A percentile compares a stretch with the other conserved stretches of the same genome.
These are phyloP conservation scores for Aporophyla lueneburgensis DNA, from an alignment of 2,888 invertebrate species.

Conservation along the genomic window DNA sequence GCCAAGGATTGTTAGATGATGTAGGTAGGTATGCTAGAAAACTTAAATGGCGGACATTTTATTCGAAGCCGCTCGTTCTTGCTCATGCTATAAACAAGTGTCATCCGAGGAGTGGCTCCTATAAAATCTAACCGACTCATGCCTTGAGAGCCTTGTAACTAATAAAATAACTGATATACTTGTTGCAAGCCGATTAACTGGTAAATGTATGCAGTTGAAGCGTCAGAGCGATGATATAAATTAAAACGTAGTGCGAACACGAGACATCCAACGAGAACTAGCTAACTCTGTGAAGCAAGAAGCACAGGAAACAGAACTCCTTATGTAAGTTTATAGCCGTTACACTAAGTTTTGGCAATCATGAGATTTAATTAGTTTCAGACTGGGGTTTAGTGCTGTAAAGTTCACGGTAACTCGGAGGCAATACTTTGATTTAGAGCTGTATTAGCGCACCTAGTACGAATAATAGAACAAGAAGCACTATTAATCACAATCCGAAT, in stretches of 20 bases:
- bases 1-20: neutral
- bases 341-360: neutral
- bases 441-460: no score
- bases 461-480: no score
- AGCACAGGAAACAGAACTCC: slow-evolving; percentile 70
- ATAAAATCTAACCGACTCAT: neutral
- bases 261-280: slow-evolving; percentile 67
- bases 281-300: slow-evolving; percentile 70
- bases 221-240: slow-evolving; percentile 76
- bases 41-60: neutral
- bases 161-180: neutral
- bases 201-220: slow-evolving; percentile 80
- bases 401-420: no score
- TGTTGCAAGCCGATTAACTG: slow-evolving; percentile 78
- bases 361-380: slow-evolving; percentile 8
- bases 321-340: slow-evolving; percentile 65
- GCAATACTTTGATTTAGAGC: no score
- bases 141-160: neutral
- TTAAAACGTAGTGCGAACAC: slow-evolving; percentile 69
- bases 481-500: no score
- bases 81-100: no score
- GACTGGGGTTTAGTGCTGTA: neutral
- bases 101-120: no score
- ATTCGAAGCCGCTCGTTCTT: neutral
- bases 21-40: neutral